These are phyloP conservation scores for Manacus vitellinus DNA, from an alignment of 2,113 vertebrate species.

Conservation along the genomic window DNA sequence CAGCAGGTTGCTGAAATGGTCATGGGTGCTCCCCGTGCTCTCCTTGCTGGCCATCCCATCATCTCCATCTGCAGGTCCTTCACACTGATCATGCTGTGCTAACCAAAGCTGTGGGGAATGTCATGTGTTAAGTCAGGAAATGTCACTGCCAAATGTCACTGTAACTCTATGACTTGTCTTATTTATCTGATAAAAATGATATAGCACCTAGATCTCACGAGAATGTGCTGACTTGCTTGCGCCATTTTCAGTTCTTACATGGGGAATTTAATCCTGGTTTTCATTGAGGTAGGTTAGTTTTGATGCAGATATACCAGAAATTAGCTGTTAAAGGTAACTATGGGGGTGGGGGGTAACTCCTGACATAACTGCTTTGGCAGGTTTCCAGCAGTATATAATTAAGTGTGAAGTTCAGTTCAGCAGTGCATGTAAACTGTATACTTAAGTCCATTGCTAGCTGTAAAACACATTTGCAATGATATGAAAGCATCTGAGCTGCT, in stretches of 20 bases:
- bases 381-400: neutral
- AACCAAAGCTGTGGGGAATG: neutral
- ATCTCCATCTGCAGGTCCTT: neutral
- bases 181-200: neutral
- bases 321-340: neutral
- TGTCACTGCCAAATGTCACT: neutral
- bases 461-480: neutral
- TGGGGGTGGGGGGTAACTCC: neutral
- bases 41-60: neutral
- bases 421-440: neutral
- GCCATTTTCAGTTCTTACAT: neutral
- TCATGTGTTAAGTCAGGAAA: neutral
- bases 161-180: neutral
- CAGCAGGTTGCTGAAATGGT: neutral
- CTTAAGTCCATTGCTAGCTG: neutral
- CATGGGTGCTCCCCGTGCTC: neutral
- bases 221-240: neutral
- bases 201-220: neutral
- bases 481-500: neutral
- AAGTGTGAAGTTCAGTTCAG: neutral
- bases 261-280: neutral
- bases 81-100: neutral
- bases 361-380: neutral
- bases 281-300: neutral
- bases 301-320: neutral